Evolutionary conservation across 64 coral and sea anemone species (phyloP), one percentile per base, ranked within the genome.

Genomic region (Cladopsammia gracilis): DNA sequence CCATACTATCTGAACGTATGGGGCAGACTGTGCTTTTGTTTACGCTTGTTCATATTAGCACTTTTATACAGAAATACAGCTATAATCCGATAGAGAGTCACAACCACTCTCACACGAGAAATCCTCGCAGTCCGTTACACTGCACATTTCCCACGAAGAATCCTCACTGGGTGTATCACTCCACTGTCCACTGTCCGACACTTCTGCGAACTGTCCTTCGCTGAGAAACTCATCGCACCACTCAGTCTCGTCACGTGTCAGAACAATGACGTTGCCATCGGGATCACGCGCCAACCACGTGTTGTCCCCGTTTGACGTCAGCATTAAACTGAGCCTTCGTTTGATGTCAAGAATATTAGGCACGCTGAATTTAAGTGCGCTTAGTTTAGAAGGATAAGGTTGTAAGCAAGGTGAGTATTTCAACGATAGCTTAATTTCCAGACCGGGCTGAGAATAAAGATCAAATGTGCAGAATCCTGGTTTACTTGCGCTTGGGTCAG

Each of bases 401-500:
- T 89, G 84, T 5, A 98, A 61, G 57, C 89, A 94, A 5, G 96
- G 96, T 7, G 96, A 98, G 54, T 94, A 77, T 25, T 98, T 98
- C 60, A 98, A 26, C 4, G 96, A 91, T 10, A 98, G 92, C 51
- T 98, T 89, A 20, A 98, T 94, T 57, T 93, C 82, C 3, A 98
- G 51, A 75, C 96, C 96, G 3, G 96, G 96, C 25, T 98, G 96
- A 58, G 88, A 91, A n/a, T 98, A 98, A 6, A 91, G 67, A 70
- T 93, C 88, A 71, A 94, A 98, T 19, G 89, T 87, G 73, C 88
- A 98, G 73, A 98, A 98, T 13, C 96, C 92, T 26, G 96, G 92
- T 43, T 90, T 86, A 44, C 76, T 83, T 50, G 70, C 74, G 44
- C 72, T 71, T 18, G 70, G 67, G 26, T 94, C 83, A 69, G 71